phyloP scores from a whole-genome alignment of 2,113 vertebrate genomes.

The Triplophysa dalaica region DNA sequence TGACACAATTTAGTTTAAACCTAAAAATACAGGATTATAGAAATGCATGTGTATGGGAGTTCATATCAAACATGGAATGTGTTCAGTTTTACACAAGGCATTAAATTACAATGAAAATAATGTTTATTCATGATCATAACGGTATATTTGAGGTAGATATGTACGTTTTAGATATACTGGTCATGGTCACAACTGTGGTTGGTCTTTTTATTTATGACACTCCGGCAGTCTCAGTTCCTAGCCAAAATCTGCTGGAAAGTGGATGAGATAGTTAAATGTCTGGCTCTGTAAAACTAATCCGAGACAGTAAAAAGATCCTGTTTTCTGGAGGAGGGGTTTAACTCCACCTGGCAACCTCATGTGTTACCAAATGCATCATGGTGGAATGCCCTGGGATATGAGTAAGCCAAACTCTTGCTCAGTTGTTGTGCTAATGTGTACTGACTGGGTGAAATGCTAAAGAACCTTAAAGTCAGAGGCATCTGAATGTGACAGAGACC shows the following conservation, averaged over 20 bases:
- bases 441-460: not conserved
- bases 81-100: not conserved
- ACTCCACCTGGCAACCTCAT: not conserved
- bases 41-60: not conserved
- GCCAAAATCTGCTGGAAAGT: not conserved
- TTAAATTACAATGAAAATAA: too few species aligned
- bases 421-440: not conserved
- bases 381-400: not conserved
- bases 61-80: too few species aligned
- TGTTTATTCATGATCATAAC: too few species aligned
- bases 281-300: not conserved
- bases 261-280: not conserved
- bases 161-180: too few species aligned
- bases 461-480: too few species aligned
- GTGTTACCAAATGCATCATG: not conserved
- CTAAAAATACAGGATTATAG: too few species aligned
- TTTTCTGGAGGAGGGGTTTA: not conserved
- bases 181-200: not conserved
- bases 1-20: too few species aligned
- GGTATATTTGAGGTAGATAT: too few species aligned
- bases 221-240: not conserved
- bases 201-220: too few species aligned
- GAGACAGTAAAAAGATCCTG: not conserved
- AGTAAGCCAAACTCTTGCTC: too few species aligned
- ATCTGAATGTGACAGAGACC: too few species aligned